Evolutionary conservation across 2,113 vertebrate genomes (phyloP).

Genomic region (Illadopsis cleaveri): DNA sequence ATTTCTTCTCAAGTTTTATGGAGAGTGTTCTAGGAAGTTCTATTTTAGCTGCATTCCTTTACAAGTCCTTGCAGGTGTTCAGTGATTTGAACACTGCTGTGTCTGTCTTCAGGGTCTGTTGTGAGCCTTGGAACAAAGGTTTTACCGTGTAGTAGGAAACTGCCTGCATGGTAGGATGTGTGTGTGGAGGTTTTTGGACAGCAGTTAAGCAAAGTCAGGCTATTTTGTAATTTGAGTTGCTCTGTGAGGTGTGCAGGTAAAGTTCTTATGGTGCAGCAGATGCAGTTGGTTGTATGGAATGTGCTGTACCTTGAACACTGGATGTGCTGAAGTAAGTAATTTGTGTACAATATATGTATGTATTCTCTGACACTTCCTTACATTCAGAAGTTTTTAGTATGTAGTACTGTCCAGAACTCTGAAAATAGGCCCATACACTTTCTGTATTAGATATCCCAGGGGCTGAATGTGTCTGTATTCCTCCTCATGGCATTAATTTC

Average conservation of each 20-base stretch:
- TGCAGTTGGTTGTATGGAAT: not conserved
- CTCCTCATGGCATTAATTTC: not conserved
- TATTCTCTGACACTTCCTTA: not conserved
- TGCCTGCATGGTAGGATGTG: not conserved
- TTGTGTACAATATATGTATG: rapidly evolving
- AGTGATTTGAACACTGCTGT: rapidly evolving
- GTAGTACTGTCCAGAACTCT: not conserved
- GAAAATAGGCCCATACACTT: not conserved
- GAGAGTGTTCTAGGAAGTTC: not conserved
- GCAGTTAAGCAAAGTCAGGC: not conserved
- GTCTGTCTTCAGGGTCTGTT: not conserved
- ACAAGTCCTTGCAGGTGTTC: not conserved
- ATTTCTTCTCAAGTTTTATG: not conserved
- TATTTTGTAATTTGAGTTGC: not conserved
- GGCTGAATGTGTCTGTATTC: not conserved
- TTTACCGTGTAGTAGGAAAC: not conserved
- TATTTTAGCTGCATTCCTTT: not conserved
- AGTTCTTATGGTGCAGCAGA: not conserved
- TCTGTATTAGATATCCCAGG: not conserved
- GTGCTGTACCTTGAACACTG: not conserved
- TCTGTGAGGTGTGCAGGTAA: not conserved
- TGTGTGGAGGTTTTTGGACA: not conserved
- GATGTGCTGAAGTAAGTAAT: not conserved
- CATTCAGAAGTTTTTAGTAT: not conserved
- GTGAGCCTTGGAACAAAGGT: not conserved